Evolutionary conservation across 2,113 vertebrate species (phyloP), one percentile per base, ranked within the genome.

Genomic region (Sander vitreus): DNA sequence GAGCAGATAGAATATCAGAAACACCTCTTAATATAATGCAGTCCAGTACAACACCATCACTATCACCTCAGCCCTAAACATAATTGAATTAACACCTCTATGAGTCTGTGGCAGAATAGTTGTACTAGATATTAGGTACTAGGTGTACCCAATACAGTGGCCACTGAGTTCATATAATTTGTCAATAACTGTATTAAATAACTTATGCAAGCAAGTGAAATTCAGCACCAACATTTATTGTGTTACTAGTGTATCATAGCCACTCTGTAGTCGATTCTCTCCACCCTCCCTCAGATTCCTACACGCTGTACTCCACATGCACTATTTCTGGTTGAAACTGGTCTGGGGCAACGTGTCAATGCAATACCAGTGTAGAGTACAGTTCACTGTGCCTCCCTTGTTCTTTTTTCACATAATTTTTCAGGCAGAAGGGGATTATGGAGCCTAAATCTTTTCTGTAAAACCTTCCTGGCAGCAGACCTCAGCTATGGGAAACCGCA

Each of bases 361-460:
- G 62, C 64, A 84, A 83, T 85, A 48, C 76, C 68, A 86, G 76
- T 54, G 50, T 83, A 81, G 68, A 83, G 81, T 63, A 85, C 90
- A 91, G 85, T 92, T 81, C 89, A 92, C 76, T 85, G 60, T 79
- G 80, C 80, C 76, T 73, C 67, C 71, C 77, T 81, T 89, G 89
- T 88, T 85, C 78, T 85, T 76, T 78, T 65, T 77, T 27, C 58
- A 21, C 67, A 67, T 86, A 3, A 76, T 88, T 85, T 83, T 83
- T 87, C 78, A 57, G 59, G 51, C 83, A 77, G 53, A 73, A 86
- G 72, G 58, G 86, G 92, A 95, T 94, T 95, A 94, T 5, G 27
- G 45, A 76, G 63, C 33, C 48, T 85, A 93, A 93, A 84, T 87
- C 85, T 85, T 87, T 74, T 72, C 57, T 76, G 53, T 88, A 85